These are phyloP conservation scores for Diachrysia chrysitis DNA, from an alignment of 2,888 invertebrate genomes.

Conservation along the genomic window DNA sequence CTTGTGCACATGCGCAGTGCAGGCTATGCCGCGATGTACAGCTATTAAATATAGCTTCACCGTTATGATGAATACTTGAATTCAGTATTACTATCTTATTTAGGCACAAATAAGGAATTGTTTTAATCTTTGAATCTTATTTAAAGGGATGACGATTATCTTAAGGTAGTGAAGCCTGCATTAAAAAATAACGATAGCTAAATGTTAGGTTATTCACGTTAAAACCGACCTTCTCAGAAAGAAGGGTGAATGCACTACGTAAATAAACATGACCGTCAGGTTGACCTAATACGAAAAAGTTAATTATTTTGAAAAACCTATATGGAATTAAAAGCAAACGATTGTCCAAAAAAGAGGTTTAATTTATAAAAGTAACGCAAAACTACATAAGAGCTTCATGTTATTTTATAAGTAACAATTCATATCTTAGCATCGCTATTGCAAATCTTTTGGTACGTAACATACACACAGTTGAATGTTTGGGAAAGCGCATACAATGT, in stretches of 20 bases:
- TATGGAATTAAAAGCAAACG: too few relatives aligned
- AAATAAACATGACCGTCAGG: neutral
- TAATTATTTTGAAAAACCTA: too few relatives aligned
- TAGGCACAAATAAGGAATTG: neutral
- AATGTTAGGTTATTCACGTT: neutral
- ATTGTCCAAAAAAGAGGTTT: too few relatives aligned
- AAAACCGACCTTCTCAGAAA: neutral
- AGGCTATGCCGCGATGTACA: neutral
- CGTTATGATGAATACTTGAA: neutral
- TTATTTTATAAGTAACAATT: too few relatives aligned
- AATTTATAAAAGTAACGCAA: too few relatives aligned
- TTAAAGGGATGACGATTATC: neutral
- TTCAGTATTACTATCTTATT: neutral
- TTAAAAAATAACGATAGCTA: neutral
- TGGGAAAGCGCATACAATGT: constrained; percentile 53
- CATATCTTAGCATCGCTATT: neutral
- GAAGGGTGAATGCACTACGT: neutral
- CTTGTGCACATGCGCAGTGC: neutral
- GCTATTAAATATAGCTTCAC: neutral
- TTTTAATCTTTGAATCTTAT: neutral
- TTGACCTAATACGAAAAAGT: neutral
- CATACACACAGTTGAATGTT: constrained; percentile 42
- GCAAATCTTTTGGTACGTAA: constrained; percentile 16
- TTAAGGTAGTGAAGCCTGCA: neutral
- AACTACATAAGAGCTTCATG: too few relatives aligned